These are phyloP conservation scores for Epinephelus cyanopodus DNA, from an alignment of 2,113 vertebrate species.

Conservation along the genomic window DNA sequence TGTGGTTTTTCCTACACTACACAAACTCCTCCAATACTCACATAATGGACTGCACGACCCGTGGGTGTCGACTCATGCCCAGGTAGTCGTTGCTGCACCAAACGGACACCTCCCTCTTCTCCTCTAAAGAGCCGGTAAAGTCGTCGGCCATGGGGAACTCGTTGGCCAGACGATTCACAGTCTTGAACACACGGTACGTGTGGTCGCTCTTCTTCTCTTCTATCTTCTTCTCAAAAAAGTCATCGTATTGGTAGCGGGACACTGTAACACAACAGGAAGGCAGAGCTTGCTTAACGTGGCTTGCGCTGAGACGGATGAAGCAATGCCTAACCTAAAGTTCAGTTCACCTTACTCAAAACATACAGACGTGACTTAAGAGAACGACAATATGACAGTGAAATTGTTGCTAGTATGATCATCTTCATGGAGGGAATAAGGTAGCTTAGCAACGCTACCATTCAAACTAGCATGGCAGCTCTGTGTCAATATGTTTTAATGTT, in stretches of 20 bases:
- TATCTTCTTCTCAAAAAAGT: slow-evolving; percentile 96
- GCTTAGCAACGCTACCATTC: no score
- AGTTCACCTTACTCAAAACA: background rate
- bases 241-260: slow-evolving; percentile 93
- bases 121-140: slow-evolving; percentile 87
- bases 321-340: slow-evolving; percentile 11
- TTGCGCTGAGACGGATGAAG: slow-evolving; percentile 6
- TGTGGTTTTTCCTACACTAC: background rate
- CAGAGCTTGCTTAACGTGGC: slow-evolving; percentile 33
- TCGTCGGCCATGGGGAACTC: slow-evolving; percentile 97
- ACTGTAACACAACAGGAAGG: slow-evolving; percentile 75
- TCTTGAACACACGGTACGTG: slow-evolving; percentile 97
- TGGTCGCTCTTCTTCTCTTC: slow-evolving; percentile 96
- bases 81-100: slow-evolving; percentile 99
- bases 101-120: slow-evolving; percentile 92
- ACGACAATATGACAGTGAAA: background rate
- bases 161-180: slow-evolving; percentile 91
- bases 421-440: background rate
- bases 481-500: background rate
- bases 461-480: no score
- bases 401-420: background rate
- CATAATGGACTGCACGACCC: slow-evolving; percentile 91
- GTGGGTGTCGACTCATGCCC: slow-evolving; percentile 97
- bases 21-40: slow-evolving; percentile 80
- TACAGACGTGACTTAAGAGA: background rate